phyloP scores from a whole-genome alignment of 2,113 vertebrate species.

The Centropristis striata region DNA sequence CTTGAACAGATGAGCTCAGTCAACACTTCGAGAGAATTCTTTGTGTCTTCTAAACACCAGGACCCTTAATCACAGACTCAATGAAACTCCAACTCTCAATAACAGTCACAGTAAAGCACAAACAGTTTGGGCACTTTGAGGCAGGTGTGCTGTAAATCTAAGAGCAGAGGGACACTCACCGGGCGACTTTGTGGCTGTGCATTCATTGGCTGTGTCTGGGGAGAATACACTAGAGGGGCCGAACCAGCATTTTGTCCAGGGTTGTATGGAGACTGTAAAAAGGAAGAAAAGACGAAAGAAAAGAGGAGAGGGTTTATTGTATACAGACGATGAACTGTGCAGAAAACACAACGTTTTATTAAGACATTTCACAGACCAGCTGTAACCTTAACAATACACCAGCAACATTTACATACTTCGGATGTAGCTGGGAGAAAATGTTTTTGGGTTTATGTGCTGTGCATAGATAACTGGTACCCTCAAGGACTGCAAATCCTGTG shows the following conservation, averaged over 20 bases:
- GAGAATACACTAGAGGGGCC: slow-evolving; percentile 93
- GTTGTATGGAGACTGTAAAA: slow-evolving; percentile 91
- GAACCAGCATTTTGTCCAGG: slow-evolving; percentile 96
- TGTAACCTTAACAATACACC: slow-evolving; percentile 2
- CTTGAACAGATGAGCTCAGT: slow-evolving; percentile 18
- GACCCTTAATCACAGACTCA: background rate
- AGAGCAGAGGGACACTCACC: slow-evolving; percentile 86
- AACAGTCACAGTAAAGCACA: slow-evolving; percentile 5
- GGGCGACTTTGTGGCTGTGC: slow-evolving; percentile 95
- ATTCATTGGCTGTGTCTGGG: slow-evolving; percentile 96
- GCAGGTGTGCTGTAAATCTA: slow-evolving; percentile 9
- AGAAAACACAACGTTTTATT: slow-evolving; percentile 8
- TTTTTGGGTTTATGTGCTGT: slow-evolving; percentile 38
- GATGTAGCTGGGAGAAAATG: slow-evolving; percentile 35
- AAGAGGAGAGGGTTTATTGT: background rate
- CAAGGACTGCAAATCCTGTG: slow-evolving; percentile 38
- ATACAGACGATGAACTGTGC: slow-evolving; percentile 1
- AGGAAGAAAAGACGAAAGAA: slow-evolving; percentile 26
- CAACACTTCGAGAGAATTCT: background rate
- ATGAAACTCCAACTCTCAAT: background rate
- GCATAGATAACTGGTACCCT: slow-evolving; percentile 50
- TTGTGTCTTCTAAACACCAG: background rate
- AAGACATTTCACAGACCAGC: slow-evolving; percentile 13
- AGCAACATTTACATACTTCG: slow-evolving; percentile 8
- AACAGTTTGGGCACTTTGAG: slow-evolving; percentile 11